A percentile compares a stretch with the other conserved stretches of the same genome.
Conservation (phyloP, 2,113 vertebrate genomes). For the Xenopus tropicalis region UCB_Xtro_10.0 CM004452.2:49738501-49739000, state of each 20-base stretch:
- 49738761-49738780: slow-evolving; percentile 95
- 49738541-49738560: neutral
- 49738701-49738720: neutral
- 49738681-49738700: no score
- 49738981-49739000: no score
- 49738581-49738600: slow-evolving; percentile 95
- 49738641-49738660: slow-evolving; percentile 95
- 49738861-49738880: slow-evolving; percentile 98
- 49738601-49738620: slow-evolving; percentile 94
- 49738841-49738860: slow-evolving; percentile 94
- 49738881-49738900: slow-evolving; percentile 92
- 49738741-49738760: slow-evolving; percentile 82
- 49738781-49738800: slow-evolving; percentile 97
- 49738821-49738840: slow-evolving; percentile 96
- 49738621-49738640: slow-evolving; percentile 98
- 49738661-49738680: neutral
- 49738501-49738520: neutral
- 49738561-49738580: slow-evolving; percentile 1
- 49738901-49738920: slow-evolving; percentile 91
- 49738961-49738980: neutral
- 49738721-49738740: neutral
- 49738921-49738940: neutral
- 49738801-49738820: slow-evolving; percentile 96
- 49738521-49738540: neutral
- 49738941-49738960: no score